Conservation (phyloP, 2,888 invertebrate genomes). For the Tinea pellionella region DNA sequence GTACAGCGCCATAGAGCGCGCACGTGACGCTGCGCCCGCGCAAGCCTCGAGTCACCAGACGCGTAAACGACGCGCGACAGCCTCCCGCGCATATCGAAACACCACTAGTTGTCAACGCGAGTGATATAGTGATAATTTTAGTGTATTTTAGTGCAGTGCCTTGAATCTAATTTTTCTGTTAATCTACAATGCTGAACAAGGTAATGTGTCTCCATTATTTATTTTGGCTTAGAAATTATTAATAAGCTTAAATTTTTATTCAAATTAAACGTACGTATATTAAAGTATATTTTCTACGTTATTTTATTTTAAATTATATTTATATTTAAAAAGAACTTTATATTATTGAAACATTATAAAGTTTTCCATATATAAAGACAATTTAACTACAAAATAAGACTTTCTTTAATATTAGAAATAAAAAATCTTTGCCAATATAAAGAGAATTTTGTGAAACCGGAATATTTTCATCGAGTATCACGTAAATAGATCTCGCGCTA, state of each 20-base stretch:
- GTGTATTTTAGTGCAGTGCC: not conserved
- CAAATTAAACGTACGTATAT: no score
- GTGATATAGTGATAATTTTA: slow-evolving; percentile 27
- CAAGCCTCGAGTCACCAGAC: slow-evolving; percentile 37
- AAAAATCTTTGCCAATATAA: no score
- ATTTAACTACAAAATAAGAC: no score
- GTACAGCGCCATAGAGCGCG: slow-evolving; percentile 20
- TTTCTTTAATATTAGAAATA: no score
- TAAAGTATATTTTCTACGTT: no score
- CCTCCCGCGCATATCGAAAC: slow-evolving; percentile 42
- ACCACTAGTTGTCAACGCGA: slow-evolving; percentile 32
- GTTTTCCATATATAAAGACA: no score
- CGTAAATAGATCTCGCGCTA: slow-evolving; percentile 2
- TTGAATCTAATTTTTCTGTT: not conserved
- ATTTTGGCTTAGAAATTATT: not conserved
- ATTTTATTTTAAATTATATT: no score
- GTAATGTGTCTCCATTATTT: not conserved
- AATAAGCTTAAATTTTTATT: no score
- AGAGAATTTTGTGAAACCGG: not conserved
- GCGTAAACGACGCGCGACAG: slow-evolving; percentile 53
- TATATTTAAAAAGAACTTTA: no score
- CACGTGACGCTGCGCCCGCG: slow-evolving; percentile 61
- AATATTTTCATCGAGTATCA: not conserved
- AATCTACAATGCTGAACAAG: not conserved
- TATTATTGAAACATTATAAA: no score